These are phyloP conservation scores for Nerophis ophidion DNA, from an alignment of 2,113 vertebrate species.

Conservation along the genomic window DNA sequence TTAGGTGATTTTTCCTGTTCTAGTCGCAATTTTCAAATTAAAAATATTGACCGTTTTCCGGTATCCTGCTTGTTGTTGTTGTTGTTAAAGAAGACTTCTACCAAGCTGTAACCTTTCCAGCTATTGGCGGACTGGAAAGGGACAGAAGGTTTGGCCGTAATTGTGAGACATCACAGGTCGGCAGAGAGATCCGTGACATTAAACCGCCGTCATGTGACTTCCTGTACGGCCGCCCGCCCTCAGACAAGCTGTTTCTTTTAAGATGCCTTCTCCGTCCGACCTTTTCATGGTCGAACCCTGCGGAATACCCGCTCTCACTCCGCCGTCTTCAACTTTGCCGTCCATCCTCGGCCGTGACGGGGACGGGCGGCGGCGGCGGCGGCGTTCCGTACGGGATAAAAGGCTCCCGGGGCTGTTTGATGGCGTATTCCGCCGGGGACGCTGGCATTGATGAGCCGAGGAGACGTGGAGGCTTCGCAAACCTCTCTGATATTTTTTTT, in stretches of 20 bases:
- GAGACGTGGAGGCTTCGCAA: constrained; percentile 50
- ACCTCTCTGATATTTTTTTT: constrained; percentile 47
- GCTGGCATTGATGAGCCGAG: constrained; percentile 43
- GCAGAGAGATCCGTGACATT: constrained; percentile 53
- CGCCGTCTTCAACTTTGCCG: constrained; percentile 36
- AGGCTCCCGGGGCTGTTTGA: constrained; percentile 55
- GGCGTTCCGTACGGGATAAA: constrained; percentile 54
- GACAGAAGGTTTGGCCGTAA: constrained; percentile 41
- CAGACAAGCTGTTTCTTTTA: constrained; percentile 34
- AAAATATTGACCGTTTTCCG: too few species aligned
- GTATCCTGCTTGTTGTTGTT: not conserved
- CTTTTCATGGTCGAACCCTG: constrained; percentile 37
- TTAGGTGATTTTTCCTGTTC: too few species aligned
- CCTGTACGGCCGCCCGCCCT: constrained; percentile 28
- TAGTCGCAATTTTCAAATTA: too few species aligned
- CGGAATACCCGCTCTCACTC: constrained; percentile 50
- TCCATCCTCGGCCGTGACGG: not conserved
- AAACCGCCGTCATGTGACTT: constrained; percentile 33
- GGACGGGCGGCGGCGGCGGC: not conserved
- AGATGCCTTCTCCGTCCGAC: constrained; percentile 43
- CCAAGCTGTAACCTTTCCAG: constrained; percentile 44
- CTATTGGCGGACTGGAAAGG: constrained; percentile 41
- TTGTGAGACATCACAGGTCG: constrained; percentile 41
- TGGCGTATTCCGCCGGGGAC: constrained; percentile 45
- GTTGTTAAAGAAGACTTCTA: constrained; percentile 11